Percentiles rank a stretch among this genome's conserved stretches.
Evolutionary conservation across 1,140 invertebrate species (phyloP).

Genomic region (Heliconius congener): DNA sequence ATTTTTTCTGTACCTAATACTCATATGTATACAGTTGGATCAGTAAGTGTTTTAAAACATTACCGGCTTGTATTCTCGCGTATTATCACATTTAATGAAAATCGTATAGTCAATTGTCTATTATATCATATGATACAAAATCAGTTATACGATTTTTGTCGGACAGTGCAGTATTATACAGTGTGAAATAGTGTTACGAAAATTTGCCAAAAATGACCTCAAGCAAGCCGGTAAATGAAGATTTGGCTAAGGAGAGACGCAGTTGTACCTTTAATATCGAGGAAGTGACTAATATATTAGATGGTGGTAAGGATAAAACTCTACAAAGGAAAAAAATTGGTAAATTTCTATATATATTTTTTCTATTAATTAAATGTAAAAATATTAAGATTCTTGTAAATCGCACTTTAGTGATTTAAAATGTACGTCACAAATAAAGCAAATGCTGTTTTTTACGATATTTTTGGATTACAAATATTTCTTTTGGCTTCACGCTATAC

Average conservation of each 20-base stretch:
- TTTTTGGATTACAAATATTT: no score
- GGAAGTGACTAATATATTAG: constrained; percentile 88
- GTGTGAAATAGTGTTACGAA: not conserved
- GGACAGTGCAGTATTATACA: not conserved
- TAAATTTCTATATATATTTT: constrained; percentile 59
- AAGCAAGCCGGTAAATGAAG: constrained; percentile 47
- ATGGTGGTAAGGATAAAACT: constrained; percentile 85
- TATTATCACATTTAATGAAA: not conserved
- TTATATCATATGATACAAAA: not conserved
- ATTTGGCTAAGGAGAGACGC: constrained; percentile 85
- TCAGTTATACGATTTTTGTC: not conserved
- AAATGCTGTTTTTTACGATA: no score
- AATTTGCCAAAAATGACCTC: not conserved
- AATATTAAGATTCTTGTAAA: no score
- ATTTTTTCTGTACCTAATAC: not conserved
- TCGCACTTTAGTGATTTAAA: no score
- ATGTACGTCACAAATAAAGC: no score
- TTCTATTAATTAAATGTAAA: no score
- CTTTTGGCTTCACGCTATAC: no score
- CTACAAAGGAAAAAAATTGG: constrained; percentile 86
- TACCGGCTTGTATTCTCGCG: not conserved
- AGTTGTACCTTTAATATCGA: constrained; percentile 86
- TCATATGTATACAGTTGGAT: not conserved
- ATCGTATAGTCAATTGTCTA: no score
- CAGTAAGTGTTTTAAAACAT: not conserved